phyloP scores from a whole-genome alignment of 2,113 vertebrate species.

The Amblyornis subalaris region DNA sequence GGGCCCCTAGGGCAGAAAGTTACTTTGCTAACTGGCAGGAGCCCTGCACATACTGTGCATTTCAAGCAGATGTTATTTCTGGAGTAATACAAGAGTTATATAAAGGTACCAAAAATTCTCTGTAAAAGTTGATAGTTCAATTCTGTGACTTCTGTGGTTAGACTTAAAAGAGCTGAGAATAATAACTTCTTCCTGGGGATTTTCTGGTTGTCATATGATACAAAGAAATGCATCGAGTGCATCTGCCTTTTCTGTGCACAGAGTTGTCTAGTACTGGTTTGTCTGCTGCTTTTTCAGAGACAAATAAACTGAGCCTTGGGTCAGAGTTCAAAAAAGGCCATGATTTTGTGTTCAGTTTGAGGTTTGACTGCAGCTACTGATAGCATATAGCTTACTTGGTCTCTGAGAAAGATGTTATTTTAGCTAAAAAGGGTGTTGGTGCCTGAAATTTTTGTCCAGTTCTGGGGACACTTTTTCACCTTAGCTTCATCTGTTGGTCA shows the following conservation, averaged over 20 bases:
- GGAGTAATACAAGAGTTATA: background rate
- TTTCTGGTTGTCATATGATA: background rate
- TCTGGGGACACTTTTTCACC: background rate
- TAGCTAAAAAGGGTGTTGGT: background rate
- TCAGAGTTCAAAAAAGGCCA: background rate
- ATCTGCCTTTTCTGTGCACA: background rate
- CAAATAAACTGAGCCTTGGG: background rate
- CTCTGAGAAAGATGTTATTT: background rate
- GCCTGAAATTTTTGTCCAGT: background rate
- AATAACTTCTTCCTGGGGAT: background rate
- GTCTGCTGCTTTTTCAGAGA: background rate
- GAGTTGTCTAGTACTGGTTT: background rate
- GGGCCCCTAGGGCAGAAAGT: background rate
- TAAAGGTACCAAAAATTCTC: background rate
- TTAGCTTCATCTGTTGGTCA: background rate
- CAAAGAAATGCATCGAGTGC: accelerated
- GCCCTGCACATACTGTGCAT: background rate
- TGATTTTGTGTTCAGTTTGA: background rate
- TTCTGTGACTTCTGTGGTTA: background rate
- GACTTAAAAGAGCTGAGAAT: background rate
- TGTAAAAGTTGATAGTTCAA: accelerated
- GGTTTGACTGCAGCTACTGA: background rate
- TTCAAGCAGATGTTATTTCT: background rate
- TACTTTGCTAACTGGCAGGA: background rate
- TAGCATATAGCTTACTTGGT: background rate